phyloP scores from a whole-genome alignment of 1,140 invertebrate species.

The Diploscapter pachys region DNA sequence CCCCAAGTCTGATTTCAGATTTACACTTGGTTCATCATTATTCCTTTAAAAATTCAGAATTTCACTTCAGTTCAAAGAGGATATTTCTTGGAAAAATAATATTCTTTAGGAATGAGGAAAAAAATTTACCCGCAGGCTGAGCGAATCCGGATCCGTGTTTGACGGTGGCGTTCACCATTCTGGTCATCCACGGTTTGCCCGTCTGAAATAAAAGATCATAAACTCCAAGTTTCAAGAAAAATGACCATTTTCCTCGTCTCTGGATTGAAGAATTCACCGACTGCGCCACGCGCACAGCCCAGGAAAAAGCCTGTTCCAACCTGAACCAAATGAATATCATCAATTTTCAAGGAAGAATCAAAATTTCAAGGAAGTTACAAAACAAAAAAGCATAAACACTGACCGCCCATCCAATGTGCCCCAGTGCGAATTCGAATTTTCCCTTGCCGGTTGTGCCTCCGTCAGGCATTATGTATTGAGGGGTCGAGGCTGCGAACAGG shows the following conservation, averaged over 20 bases:
- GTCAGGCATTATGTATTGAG: conserved; percentile 41
- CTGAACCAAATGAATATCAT: no score
- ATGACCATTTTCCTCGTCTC: conserved; percentile 37
- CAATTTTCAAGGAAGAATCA: no score
- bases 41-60: no score
- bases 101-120: not conserved
- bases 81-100: not conserved
- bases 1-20: no score
- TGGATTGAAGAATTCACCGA: conserved; percentile 34
- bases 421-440: conserved; percentile 41
- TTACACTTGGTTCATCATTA: no score
- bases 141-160: conserved; percentile 43
- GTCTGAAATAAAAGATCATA: conserved; percentile 15
- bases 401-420: conserved; percentile 35
- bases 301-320: conserved; percentile 37
- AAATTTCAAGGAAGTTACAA: no score
- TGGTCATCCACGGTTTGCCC: conserved; percentile 41
- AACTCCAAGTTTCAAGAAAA: not conserved
- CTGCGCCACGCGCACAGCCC: conserved; percentile 34
- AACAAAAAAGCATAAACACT: no score
- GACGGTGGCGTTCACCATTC: conserved; percentile 42
- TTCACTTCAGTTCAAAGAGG: not conserved
- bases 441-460: conserved; percentile 31
- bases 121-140: conserved; percentile 28
- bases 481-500: conserved; percentile 33